These are phyloP conservation scores for Gymnogyps californianus DNA, from an alignment of 2,113 vertebrate species.

Conservation along the genomic window DNA sequence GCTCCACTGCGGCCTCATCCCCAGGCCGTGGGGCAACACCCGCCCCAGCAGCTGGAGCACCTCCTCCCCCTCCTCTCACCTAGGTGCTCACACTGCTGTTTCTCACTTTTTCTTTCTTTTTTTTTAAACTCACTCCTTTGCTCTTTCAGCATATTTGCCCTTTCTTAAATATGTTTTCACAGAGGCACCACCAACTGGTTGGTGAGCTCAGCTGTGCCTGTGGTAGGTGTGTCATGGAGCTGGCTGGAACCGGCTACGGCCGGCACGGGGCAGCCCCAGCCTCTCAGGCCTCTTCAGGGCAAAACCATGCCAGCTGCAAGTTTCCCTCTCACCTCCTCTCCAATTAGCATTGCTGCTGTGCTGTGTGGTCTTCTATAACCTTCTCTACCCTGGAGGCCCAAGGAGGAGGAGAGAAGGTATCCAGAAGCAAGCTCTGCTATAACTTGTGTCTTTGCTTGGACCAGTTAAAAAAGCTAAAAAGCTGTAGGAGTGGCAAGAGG, in stretches of 20 bases:
- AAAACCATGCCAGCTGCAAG: not conserved
- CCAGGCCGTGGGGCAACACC: too few relatives aligned
- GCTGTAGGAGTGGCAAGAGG: not conserved
- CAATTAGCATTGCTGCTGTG: not conserved
- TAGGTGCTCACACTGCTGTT: too few relatives aligned
- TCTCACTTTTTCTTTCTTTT: too few relatives aligned
- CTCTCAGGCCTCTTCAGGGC: not conserved
- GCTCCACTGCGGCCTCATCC: rapidly evolving
- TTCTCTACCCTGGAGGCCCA: not conserved
- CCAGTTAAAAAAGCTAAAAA: not conserved
- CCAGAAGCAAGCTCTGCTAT: not conserved
- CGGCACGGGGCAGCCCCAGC: too few relatives aligned
- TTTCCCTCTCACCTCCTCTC: not conserved
- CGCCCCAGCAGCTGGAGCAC: too few relatives aligned
- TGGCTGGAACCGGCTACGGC: not conserved
- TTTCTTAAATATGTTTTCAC: too few relatives aligned
- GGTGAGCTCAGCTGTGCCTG: too few relatives aligned
- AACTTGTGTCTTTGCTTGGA: not conserved
- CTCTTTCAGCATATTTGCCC: too few relatives aligned
- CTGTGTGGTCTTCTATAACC: not conserved
- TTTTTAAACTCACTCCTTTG: too few relatives aligned
- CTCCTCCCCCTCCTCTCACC: too few relatives aligned
- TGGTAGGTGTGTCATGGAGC: not conserved
- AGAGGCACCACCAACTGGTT: too few relatives aligned
- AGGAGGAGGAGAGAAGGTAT: not conserved